Evolutionary conservation across 2,113 vertebrate species (phyloP).

Genomic region (Petroica traversi): DNA sequence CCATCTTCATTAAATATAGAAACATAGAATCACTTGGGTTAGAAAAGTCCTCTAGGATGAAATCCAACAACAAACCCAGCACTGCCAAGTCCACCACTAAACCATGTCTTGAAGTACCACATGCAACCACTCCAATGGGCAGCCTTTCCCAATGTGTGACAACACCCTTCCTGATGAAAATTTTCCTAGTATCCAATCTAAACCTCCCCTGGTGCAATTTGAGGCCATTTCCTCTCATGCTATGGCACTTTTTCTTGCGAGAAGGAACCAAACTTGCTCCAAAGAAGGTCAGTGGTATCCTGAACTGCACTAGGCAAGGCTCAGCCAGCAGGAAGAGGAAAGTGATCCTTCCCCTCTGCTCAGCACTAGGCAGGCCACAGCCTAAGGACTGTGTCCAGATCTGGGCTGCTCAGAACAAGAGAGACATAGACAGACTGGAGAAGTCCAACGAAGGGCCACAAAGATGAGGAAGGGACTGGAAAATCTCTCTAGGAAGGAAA

Average conservation of each 20-base stretch:
- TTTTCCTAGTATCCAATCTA: background rate
- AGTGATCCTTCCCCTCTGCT: background rate
- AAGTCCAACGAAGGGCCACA: background rate
- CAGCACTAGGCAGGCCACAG: background rate
- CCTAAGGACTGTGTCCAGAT: background rate
- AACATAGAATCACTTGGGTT: background rate
- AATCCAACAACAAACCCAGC: background rate
- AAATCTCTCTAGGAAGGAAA: background rate
- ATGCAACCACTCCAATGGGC: background rate
- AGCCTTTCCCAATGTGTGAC: background rate
- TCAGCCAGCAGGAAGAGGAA: background rate
- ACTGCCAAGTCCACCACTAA: background rate
- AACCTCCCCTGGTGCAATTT: background rate
- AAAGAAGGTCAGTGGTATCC: background rate
- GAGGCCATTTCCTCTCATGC: background rate
- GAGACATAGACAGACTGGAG: background rate
- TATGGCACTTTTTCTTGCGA: background rate
- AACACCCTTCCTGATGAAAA: background rate
- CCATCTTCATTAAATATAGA: background rate
- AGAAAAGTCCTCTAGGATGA: background rate
- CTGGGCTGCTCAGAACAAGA: background rate
- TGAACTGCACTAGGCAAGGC: background rate
- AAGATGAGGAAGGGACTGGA: background rate
- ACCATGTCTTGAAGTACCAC: background rate
- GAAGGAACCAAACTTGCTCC: background rate